Conservation (phyloP, 2,113 vertebrate genomes). For the Pterocles orientalis region DNA sequence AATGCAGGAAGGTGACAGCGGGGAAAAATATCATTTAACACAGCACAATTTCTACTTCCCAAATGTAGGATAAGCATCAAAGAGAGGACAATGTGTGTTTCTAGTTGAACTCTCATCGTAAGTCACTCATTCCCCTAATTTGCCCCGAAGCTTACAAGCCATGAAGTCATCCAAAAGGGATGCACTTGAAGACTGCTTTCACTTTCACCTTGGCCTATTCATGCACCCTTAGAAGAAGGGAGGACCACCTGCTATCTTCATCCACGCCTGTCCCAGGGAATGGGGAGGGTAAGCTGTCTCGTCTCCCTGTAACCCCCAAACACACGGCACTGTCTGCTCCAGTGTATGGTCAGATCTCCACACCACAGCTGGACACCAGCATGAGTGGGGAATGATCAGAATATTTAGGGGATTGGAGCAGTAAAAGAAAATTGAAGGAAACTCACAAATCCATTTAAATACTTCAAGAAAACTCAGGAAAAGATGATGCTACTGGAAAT, state of each 20-base stretch:
- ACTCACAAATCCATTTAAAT: background rate
- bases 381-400: background rate
- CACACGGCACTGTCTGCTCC: rapidly evolving
- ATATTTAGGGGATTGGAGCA: background rate
- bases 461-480: background rate
- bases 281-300: rapidly evolving
- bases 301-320: background rate
- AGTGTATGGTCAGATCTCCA: background rate
- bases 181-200: background rate
- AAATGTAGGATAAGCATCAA: background rate
- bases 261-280: background rate
- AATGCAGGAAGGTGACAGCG: background rate
- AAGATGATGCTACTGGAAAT: conserved; percentile 31
- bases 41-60: background rate
- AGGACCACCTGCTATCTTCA: background rate
- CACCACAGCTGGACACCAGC: background rate
- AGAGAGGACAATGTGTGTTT: background rate
- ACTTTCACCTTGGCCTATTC: background rate
- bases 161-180: background rate
- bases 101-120: background rate
- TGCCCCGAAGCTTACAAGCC: background rate
- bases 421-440: background rate
- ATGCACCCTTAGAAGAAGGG: background rate
- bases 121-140: background rate
- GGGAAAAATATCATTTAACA: background rate